phyloP scores from a whole-genome alignment of 2,888 invertebrate genomes.

The Drosophila testacea region DNA sequence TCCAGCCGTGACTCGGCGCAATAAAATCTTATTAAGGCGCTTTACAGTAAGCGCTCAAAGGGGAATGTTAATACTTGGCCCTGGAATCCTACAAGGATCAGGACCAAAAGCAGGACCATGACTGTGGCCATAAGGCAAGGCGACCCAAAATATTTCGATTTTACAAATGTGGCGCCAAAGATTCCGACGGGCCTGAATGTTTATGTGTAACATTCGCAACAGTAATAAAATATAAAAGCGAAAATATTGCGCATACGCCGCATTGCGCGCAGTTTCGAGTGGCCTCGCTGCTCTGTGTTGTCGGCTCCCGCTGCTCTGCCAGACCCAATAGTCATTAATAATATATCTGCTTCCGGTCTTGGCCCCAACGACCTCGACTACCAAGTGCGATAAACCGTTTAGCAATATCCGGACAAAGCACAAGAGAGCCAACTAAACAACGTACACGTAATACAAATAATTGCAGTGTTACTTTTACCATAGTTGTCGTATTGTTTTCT shows the following conservation, averaged over 20 bases:
- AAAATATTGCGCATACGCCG: slow-evolving; percentile 73
- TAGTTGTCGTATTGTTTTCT: slow-evolving; percentile 4
- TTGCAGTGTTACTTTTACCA: slow-evolving; percentile 21
- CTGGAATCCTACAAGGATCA: slow-evolving; percentile 19
- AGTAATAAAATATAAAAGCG: slow-evolving; percentile 68
- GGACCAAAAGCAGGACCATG: not conserved
- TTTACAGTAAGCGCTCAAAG: slow-evolving; percentile 65
- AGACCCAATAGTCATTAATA: slow-evolving; percentile 67
- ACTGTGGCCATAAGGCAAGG: slow-evolving; percentile 27
- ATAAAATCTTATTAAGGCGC: slow-evolving; percentile 81
- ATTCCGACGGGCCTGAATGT: slow-evolving; percentile 26
- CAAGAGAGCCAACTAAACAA: slow-evolving; percentile 35
- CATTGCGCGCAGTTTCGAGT: slow-evolving; percentile 45
- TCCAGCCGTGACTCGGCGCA: slow-evolving; percentile 73
- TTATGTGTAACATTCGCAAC: slow-evolving; percentile 30
- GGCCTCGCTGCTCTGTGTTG: not conserved
- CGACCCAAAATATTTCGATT: slow-evolving; percentile 27
- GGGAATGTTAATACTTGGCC: slow-evolving; percentile 29
- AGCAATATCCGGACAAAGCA: slow-evolving; percentile 65
- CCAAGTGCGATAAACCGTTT: slow-evolving; percentile 79
- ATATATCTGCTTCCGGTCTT: slow-evolving; percentile 61
- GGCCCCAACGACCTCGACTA: slow-evolving; percentile 28
- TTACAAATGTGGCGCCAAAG: slow-evolving; percentile 51
- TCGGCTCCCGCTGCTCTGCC: slow-evolving; percentile 1
- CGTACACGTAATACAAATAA: slow-evolving; percentile 44